These are phyloP conservation scores for Charanyca ferruginea DNA, from an alignment of 2,888 invertebrate species.

Conservation along the genomic window DNA sequence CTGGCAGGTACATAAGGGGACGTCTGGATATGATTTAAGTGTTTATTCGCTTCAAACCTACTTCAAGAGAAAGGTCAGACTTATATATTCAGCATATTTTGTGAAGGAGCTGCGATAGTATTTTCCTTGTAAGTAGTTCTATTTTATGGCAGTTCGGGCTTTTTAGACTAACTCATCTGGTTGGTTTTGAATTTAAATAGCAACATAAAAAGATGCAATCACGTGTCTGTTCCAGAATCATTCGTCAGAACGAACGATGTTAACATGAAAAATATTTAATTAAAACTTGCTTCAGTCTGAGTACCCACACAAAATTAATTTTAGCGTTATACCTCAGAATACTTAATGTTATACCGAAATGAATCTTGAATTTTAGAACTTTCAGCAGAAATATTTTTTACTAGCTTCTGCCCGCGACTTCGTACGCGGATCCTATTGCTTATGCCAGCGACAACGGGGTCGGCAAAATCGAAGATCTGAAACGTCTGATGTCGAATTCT, in stretches of 20 bases:
- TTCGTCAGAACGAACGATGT: slow-evolving; percentile 13
- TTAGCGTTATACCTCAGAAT: slow-evolving; percentile 3
- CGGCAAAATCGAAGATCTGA: no score
- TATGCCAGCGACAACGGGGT: no score
- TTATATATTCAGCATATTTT: slow-evolving; percentile 23
- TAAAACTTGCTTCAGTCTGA: slow-evolving; percentile 21
- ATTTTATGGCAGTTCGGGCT: neutral
- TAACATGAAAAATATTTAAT: slow-evolving; percentile 45
- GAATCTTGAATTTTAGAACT: slow-evolving; percentile 43
- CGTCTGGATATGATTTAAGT: slow-evolving; percentile 42
- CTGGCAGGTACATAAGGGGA: slow-evolving; percentile 34
- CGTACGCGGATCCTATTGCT: no score
- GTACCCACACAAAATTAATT: slow-evolving; percentile 28
- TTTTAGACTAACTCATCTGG: neutral
- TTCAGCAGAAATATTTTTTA: slow-evolving; percentile 67
- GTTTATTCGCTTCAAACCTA: slow-evolving; percentile 21
- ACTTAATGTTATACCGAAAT: slow-evolving; percentile 34
- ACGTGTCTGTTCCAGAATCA: slow-evolving; percentile 2
- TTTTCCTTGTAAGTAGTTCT: neutral
- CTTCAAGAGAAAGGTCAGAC: slow-evolving; percentile 13
- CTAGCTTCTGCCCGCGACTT: no score
- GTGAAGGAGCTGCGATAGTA: neutral
- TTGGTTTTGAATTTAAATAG: slow-evolving; percentile 40
- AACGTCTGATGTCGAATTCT: no score
- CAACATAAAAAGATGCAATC: slow-evolving; percentile 4